phyloP scores from a whole-genome alignment of 2,888 invertebrate species.

The Tachystola acroxantha region DNA sequence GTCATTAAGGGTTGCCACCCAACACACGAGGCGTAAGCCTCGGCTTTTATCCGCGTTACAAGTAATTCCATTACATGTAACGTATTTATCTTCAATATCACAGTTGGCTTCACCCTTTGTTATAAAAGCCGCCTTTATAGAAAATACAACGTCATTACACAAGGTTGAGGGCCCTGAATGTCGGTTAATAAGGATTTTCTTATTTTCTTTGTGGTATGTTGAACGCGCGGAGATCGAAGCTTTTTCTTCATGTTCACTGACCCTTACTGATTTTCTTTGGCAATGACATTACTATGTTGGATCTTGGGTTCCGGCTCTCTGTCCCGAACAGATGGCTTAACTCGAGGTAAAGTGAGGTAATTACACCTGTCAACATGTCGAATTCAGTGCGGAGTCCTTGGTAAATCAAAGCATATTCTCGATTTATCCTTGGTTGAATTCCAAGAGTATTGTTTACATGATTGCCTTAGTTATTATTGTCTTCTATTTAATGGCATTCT shows the following conservation, averaged over 20 bases:
- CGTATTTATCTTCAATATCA: conserved; percentile 8
- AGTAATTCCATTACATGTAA: conserved; percentile 8
- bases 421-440: too few relatives aligned
- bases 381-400: too few relatives aligned
- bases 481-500: too few relatives aligned
- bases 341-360: too few relatives aligned
- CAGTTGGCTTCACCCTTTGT: conserved; percentile 8
- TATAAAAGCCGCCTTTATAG: background rate
- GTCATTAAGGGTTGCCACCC: conserved; percentile 7
- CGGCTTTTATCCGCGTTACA: background rate
- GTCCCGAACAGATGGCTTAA: too few relatives aligned
- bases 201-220: background rate
- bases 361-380: background rate
- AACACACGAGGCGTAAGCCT: background rate
- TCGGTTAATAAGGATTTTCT: background rate
- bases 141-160: conserved; percentile 7
- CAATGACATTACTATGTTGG: too few relatives aligned
- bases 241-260: too few relatives aligned
- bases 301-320: too few relatives aligned
- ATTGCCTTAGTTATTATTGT: too few relatives aligned
- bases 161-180: background rate
- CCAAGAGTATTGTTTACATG: too few relatives aligned
- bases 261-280: too few relatives aligned
- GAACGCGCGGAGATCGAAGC: too few relatives aligned
- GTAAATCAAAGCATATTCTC: background rate